A percentile compares a stretch with the other conserved stretches of the same genome.
Evolutionary conservation across 2,888 invertebrate genomes (phyloP).

Genomic region (Cacoxenus indagator): DNA sequence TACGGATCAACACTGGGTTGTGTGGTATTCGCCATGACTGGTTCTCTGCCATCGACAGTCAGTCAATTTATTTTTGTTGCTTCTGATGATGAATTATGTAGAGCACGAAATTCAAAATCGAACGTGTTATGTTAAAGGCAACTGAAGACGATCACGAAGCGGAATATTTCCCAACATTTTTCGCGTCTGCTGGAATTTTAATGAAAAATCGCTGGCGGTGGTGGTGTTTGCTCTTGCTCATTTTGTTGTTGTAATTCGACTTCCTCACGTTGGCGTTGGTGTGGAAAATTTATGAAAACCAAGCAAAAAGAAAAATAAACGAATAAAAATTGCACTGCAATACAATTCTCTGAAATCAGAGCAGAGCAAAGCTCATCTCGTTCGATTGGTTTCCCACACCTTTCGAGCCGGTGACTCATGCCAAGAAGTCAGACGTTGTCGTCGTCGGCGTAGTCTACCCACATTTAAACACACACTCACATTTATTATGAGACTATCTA

Average conservation of each 20-base stretch:
- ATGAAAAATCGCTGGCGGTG: conserved; percentile 16
- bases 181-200: conserved; percentile 13
- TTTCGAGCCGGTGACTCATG: neutral
- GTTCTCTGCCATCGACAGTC: conserved; percentile 35
- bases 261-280: neutral
- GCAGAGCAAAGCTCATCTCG: neutral
- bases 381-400: conserved; percentile 2
- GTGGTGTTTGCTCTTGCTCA: neutral
- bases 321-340: neutral
- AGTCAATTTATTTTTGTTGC: conserved; percentile 42
- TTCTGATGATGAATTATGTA: conserved; percentile 68
- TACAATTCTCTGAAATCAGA: conserved; percentile 14
- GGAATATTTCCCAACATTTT: conserved; percentile 22
- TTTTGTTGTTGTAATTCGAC: neutral
- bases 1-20: neutral
- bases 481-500: neutral
- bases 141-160: conserved; percentile 23
- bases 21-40: neutral
- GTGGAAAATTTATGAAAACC: conserved; percentile 2
- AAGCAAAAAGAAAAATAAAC: neutral
- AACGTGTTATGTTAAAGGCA: conserved; percentile 47
- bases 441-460: neutral
- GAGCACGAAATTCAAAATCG: conserved; percentile 62
- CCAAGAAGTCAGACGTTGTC: neutral
- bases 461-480: neutral